Conservation (phyloP, 2,113 vertebrate genomes). For the Motacilla tschutschensis region DNA sequence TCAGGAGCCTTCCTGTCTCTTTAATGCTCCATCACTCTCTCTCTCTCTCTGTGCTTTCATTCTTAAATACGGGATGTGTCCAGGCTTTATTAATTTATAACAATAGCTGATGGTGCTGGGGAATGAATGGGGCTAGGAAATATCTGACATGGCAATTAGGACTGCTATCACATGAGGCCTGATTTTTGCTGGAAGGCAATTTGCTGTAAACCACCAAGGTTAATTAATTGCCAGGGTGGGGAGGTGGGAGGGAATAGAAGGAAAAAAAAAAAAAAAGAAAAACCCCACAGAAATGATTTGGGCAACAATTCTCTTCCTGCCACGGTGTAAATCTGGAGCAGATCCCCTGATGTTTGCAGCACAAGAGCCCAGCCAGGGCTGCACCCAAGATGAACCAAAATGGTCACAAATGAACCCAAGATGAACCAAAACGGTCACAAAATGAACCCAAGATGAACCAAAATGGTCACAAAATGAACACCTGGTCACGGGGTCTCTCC, state of each 20-base stretch:
- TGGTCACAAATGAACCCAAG: too few species aligned
- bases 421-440: too few species aligned
- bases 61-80: neutral
- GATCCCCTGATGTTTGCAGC: neutral
- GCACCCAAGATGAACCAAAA: too few species aligned
- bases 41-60: neutral
- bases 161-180: neutral
- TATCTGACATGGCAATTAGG: constrained; percentile 34
- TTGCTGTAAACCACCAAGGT: neutral
- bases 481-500: too few species aligned
- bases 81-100: constrained; percentile 42
- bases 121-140: constrained; percentile 12
- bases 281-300: neutral
- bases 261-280: neutral
- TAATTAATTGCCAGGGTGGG: neutral
- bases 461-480: too few species aligned
- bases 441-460: too few species aligned
- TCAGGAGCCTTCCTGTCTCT: constrained; percentile 5
- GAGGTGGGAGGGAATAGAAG: too few species aligned
- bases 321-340: neutral
- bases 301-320: neutral
- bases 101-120: constrained; percentile 37
- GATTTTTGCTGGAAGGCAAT: constrained; percentile 13
- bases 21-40: neutral
- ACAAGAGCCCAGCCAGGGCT: too few species aligned